Base-by-base conservation (phyloP, 2,888 invertebrate genomes). In the Thyatira batis region DNA sequence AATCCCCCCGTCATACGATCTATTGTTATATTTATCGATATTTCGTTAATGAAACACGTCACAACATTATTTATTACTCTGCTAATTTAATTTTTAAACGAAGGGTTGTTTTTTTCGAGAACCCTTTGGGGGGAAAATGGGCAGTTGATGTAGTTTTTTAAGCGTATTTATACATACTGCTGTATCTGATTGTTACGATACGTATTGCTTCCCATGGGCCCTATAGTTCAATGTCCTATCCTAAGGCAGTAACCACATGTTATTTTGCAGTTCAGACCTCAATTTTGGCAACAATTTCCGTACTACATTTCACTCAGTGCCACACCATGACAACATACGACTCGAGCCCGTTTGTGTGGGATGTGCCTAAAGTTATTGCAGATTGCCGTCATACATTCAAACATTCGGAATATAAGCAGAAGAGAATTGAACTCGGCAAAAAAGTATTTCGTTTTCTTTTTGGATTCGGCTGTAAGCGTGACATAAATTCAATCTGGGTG, bases 1-100 rank as follows among this genome's bases (percentile, higher is more conserved):
- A 52, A 52, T 68, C 71, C 63, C 63, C 57, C 58, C 60, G 73
- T 67, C 60, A 54, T 55, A 65, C 67, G 61, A 59, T 58, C 75
- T 60, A 78, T 80, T 79, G 79, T 76, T 69, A 57, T 63, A 66
- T 71, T 65, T 69, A 67, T 77, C 69, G 72, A 77, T 69, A 64
- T 55, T 52, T 21, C 46, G 68, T 73, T 71, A 76, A 81, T 78
- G 73, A 74, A 72, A 70, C 63, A 60, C 65, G 69, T 78, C 76
- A 73, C 66, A 76, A 73, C 63, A 74, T 80, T 77, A 82, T 78
- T 76, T 74, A 76, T 75, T 67, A 51, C 30, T 28, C 27, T 23
- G 6, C 45, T 30, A 51, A 53, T 55, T 52, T 28, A 23, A 49
- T 50, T 27, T 27, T 2, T n/a, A 10, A 17, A 17, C 6, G 17